Percentiles rank a stretch among this genome's conserved stretches.
These are phyloP conservation scores for Xiphophorus maculatus DNA, from an alignment of 2,113 vertebrate species.

Conservation along the genomic window DNA sequence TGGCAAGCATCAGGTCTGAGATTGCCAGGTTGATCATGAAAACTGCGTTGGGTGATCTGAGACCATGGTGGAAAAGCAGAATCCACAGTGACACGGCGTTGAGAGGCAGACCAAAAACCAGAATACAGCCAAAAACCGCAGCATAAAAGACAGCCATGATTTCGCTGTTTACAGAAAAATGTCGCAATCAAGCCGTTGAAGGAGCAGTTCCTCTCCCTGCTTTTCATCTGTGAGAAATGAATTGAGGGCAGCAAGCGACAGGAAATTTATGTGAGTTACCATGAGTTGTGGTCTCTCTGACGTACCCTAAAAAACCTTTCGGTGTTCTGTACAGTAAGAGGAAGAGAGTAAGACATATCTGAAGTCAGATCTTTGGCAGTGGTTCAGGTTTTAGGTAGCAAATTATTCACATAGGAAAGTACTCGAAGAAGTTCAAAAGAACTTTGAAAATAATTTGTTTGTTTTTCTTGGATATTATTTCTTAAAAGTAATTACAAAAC, in stretches of 20 bases:
- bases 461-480: too few species aligned
- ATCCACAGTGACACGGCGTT: slow-evolving; percentile 67
- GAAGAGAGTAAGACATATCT: background rate
- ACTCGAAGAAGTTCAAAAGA: too few species aligned
- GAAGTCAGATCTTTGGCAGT: too few species aligned
- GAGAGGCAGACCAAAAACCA: slow-evolving; percentile 62
- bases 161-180: background rate
- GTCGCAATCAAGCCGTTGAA: background rate
- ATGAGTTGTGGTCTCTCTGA: background rate
- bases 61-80: slow-evolving; percentile 46
- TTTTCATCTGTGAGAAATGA: background rate
- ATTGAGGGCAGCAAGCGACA: background rate
- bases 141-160: slow-evolving; percentile 1
- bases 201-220: background rate
- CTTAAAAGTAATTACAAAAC: too few species aligned
- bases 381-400: too few species aligned
- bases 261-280: background rate
- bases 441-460: too few species aligned
- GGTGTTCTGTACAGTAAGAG: background rate
- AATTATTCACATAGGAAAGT: too few species aligned
- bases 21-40: slow-evolving; percentile 72
- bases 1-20: slow-evolving; percentile 69
- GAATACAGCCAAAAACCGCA: slow-evolving; percentile 41
- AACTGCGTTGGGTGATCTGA: slow-evolving; percentile 44
- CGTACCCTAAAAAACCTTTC: background rate